Evolutionary conservation across 2,797 vertebrate species (phyloP).

Genomic region (Aeoliscus strigatus): DNA sequence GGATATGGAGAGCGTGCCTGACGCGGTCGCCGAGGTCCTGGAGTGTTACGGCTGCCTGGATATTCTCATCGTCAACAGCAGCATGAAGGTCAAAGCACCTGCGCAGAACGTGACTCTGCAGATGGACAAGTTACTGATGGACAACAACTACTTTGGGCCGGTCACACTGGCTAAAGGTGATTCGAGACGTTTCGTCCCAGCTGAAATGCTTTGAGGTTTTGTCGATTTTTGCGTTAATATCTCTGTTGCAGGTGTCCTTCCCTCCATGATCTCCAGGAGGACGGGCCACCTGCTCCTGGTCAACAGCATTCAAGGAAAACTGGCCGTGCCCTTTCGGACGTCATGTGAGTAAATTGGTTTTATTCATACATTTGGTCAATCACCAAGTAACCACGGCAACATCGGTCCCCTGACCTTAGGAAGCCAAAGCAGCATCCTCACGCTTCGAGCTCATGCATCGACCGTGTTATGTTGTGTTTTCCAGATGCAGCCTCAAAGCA

Average conservation of each 20-base stretch:
- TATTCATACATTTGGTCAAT: background rate
- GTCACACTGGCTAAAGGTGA: slow-evolving; percentile 89
- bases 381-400: too few species aligned
- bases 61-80: slow-evolving; percentile 86
- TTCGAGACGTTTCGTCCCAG: background rate
- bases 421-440: too few species aligned
- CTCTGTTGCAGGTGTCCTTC: slow-evolving; percentile 79
- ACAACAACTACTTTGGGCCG: slow-evolving; percentile 94
- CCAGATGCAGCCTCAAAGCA: slow-evolving; percentile 95
- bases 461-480: slow-evolving; percentile 4
- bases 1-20: slow-evolving; percentile 79
- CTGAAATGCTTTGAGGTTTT: background rate
- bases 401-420: too few species aligned
- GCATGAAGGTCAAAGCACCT: slow-evolving; percentile 86
- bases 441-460: too few species aligned
- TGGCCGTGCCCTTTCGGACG: slow-evolving; percentile 86
- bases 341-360: slow-evolving; percentile 80
- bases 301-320: slow-evolving; percentile 90
- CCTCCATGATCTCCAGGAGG: slow-evolving; percentile 88
- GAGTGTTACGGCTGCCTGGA: slow-evolving; percentile 92
- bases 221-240: background rate
- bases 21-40: slow-evolving; percentile 81
- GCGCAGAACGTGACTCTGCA: slow-evolving; percentile 85
- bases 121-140: slow-evolving; percentile 89
- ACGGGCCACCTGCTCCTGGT: slow-evolving; percentile 87